A percentile compares a stretch with the other conserved stretches of the same genome.
phyloP scores from a whole-genome alignment of 30 jellyfish, hydroid and myxozoan species.

The Pelagia noctiluca region DNA sequence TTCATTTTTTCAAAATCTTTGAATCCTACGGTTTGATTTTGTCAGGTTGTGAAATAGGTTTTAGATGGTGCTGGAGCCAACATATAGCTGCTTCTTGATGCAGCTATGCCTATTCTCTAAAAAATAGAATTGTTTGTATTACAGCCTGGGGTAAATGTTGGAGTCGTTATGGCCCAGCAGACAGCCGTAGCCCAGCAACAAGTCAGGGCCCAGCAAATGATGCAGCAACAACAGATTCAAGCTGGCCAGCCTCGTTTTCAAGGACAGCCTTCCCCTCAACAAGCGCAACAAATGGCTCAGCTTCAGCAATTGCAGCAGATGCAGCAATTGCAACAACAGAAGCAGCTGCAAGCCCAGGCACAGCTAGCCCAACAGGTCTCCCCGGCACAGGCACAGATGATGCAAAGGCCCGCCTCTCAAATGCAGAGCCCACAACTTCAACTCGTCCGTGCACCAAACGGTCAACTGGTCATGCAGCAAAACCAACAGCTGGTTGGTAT shows the following conservation, averaged over 20 bases:
- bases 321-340: slow-evolving; percentile 8
- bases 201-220: slow-evolving; percentile 4
- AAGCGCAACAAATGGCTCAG: background rate
- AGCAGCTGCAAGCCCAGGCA: slow-evolving; percentile 7
- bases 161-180: background rate
- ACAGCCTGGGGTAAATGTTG: background rate
- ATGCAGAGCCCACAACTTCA: background rate
- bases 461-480: background rate
- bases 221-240: slow-evolving; percentile 4
- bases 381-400: background rate
- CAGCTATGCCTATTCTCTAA: background rate
- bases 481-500: background rate
- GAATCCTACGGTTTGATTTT: background rate
- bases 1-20: too few relatives aligned
- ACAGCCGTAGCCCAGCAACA: slow-evolving; percentile 1
- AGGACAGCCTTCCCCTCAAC: background rate
- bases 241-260: background rate
- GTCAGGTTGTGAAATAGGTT: background rate
- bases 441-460: slow-evolving; percentile 3
- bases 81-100: background rate
- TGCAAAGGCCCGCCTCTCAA: background rate
- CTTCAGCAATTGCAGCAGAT: background rate
- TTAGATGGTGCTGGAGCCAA: background rate
- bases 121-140: background rate
- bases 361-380: background rate